Base-by-base conservation (phyloP, 2,113 vertebrate genomes). In the Narcine bancroftii region DNA sequence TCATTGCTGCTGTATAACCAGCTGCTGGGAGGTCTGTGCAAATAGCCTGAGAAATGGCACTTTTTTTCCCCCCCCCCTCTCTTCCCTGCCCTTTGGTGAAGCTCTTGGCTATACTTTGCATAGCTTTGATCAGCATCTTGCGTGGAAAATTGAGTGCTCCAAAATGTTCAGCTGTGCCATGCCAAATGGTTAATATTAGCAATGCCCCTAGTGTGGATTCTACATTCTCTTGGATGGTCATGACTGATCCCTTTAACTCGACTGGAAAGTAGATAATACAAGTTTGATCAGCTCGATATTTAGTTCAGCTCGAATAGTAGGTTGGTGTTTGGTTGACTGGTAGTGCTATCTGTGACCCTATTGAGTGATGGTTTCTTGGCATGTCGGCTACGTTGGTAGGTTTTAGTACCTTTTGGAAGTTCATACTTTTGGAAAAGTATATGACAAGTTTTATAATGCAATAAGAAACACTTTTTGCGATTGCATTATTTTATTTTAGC, bases 401-500 rank as follows among this genome's bases (percentile, higher is more conserved):
- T 36, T 87, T 87, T 87, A 87, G 53, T 87, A 66, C 21, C 17
- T 33, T 47, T 42, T 66, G 60, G 42, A 91, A 65, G 33, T 65
- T 66, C 9, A 36, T 92, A 73, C 21, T n/a, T 92, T 21, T 5
- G 26, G 47, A 60, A 77, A 65, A 75, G 47, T 21, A 72, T 24
- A 1, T 92, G 69, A 26, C 33, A 33, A 13, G 72, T 77, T 53
- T 72, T 77, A 39, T 69, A 69, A 69, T 91, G 21, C 60, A 91
- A 4, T 91, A 71, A 91, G 24, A 69, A 66, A 92, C 60, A 33
- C 36, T 66, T 83, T 72, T 89, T 60, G 45, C 92, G 26, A 39
- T 92, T 93, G 5, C 53, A 19, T 92, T 93, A 83, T 56, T 75
- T 92, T 93, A 83, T 56, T 75, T 36, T 94, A 99, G 98, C 97